Evolutionary conservation across 2,797 vertebrate genomes (phyloP), one percentile per base, ranked within the genome.

Genomic region (Takifugu ocellatus): DNA sequence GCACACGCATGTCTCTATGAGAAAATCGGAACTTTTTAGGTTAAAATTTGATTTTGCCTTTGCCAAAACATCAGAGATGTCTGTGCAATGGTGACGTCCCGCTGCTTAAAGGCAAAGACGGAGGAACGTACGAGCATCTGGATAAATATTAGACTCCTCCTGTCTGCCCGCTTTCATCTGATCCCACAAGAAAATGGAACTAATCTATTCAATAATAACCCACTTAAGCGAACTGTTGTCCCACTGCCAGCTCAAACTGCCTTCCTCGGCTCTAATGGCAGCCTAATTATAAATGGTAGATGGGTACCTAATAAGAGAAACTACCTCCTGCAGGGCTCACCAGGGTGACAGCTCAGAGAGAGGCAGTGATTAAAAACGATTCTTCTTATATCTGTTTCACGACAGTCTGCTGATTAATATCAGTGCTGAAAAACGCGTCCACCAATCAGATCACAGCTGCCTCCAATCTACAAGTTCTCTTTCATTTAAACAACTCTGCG

Each of bases 261-360:
- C 68, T 82, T 70, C 56, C 66, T 74, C 53, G 62, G 63, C 70
- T 76, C 42, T 80, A 84, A 84, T 65, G 66, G 75, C 68, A 79
- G 70, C 62, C 56, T 69, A 80, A 81, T 85, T 82, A 81, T 82
- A 60, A 87, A 77, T 69, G 64, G 54, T 79, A 60, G 77, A 82
- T 83, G 69, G 59, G 62, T 66, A 61, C 66, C 66, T 77, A 81
- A 72, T 70, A 70, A 68, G 70, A 71, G 66, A 79, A 70, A 74
- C 62, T 67, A 66, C 71, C 60, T 71, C 68, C 73, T 58, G 46
- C 61, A 49, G 59, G 54, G 66, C 58, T 49, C 21, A 29, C 31
- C 59, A 62, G 71, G 29, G 16, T 47, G 45, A 25, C 33, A 42
- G 2, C 21, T 27, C 47, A 47, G 49, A 49, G 45, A 45, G 43